phyloP scores from a whole-genome alignment of 2,113 vertebrate species.

The Vidua macroura region DNA sequence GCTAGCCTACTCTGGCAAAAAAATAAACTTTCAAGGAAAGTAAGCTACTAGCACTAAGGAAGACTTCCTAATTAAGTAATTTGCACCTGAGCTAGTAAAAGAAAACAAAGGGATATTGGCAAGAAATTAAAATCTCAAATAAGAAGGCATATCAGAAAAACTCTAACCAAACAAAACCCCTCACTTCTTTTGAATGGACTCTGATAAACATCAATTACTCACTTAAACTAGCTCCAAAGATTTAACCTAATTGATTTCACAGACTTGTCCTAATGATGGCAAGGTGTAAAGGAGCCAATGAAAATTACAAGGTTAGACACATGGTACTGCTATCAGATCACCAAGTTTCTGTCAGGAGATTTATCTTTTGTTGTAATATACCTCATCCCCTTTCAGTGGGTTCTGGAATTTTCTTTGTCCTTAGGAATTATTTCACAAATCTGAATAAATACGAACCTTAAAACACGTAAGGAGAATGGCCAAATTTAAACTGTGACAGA shows the following conservation, averaged over 20 bases:
- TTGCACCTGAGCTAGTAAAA: background rate
- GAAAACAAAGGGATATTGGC: background rate
- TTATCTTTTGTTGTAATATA: background rate
- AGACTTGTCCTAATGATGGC: background rate
- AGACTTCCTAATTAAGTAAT: background rate
- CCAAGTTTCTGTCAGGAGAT: background rate
- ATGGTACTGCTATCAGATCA: background rate
- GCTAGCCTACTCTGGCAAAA: background rate
- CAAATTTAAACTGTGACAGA: background rate
- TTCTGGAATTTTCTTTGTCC: background rate
- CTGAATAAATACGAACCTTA: background rate
- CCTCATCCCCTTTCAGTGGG: background rate
- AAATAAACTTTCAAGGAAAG: background rate
- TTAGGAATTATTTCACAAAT: background rate
- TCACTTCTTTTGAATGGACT: background rate
- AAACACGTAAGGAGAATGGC: background rate
- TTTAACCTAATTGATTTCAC: background rate
- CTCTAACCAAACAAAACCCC: rapidly evolving
- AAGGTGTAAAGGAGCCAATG: background rate
- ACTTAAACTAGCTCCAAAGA: background rate
- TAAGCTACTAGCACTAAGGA: background rate
- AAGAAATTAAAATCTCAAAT: background rate
- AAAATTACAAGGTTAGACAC: background rate
- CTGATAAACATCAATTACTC: background rate
- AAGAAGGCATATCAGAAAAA: background rate